These are phyloP conservation scores for Vulpes ferrilata DNA, from an alignment of 2,113 vertebrate species.

Conservation along the genomic window DNA sequence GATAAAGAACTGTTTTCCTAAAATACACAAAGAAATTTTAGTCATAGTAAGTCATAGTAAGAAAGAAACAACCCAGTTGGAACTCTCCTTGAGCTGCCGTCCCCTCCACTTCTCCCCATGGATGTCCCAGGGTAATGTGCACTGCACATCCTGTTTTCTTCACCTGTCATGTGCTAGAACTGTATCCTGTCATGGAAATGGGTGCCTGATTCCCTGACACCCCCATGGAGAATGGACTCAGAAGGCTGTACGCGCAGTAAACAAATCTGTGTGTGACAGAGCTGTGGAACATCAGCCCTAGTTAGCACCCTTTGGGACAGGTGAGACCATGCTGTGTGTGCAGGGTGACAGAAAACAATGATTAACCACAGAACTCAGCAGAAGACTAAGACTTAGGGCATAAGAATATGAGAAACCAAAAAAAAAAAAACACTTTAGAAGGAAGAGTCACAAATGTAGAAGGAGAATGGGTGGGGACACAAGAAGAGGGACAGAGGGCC, in stretches of 20 bases:
- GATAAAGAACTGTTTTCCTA: too few species aligned
- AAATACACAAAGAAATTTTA: too few species aligned
- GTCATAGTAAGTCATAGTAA: too few species aligned
- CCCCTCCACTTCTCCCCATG: too few species aligned
- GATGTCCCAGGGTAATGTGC: neutral
- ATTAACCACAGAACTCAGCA: neutral
- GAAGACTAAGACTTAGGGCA: neutral
- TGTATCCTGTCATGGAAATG: neutral
- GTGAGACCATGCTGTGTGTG: rapidly evolving
- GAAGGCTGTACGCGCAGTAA: neutral
- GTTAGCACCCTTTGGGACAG: neutral
- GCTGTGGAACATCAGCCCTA: too few species aligned
- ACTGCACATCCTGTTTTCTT: neutral
- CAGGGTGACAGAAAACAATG: neutral
- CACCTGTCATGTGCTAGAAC: neutral
- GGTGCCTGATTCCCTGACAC: neutral
- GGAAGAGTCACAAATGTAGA: too few species aligned
- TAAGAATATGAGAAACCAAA: neutral
- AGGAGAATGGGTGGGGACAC: neutral
- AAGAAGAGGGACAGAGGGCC: neutral
- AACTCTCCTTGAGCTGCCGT: neutral
- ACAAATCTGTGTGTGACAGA: neutral
- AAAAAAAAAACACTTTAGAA: neutral
- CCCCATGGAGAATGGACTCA: neutral
- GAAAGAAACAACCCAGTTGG: too few species aligned